phyloP scores from a whole-genome alignment of 2,888 invertebrate species.

The Philaethria dido region DNA sequence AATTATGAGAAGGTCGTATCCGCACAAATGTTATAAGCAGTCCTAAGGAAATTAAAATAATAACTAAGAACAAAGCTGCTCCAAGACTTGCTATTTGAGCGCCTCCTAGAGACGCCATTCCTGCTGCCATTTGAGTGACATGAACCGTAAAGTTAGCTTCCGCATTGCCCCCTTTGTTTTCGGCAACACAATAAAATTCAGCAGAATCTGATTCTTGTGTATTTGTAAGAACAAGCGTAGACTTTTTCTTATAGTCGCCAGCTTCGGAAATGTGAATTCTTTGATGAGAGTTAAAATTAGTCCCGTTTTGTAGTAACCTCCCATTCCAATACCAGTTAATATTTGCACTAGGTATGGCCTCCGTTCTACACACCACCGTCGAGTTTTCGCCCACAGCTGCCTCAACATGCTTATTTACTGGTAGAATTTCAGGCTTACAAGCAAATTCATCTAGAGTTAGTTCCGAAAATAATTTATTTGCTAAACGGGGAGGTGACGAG shows the following conservation, averaged over 20 bases:
- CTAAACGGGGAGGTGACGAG: conserved; percentile 87
- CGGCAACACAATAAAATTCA: conserved; percentile 95
- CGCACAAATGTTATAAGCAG: conserved; percentile 90
- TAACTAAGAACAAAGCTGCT: conserved; percentile 90
- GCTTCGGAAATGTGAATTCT: conserved; percentile 90
- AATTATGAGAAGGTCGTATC: conserved; percentile 88
- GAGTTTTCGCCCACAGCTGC: conserved; percentile 93
- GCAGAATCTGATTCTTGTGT: conserved; percentile 92
- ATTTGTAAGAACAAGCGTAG: conserved; percentile 90
- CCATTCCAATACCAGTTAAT: conserved; percentile 96
- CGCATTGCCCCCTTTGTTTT: conserved; percentile 93
- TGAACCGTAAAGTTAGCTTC: conserved; percentile 95
- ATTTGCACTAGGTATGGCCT: conserved; percentile 91
- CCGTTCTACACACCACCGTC: conserved; percentile 91
- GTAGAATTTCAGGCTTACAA: conserved; percentile 91
- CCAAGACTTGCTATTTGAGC: conserved; percentile 94
- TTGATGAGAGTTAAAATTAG: conserved; percentile 90
- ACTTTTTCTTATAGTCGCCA: conserved; percentile 89
- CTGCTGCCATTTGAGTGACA: conserved; percentile 90
- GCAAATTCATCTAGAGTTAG: conserved; percentile 92
- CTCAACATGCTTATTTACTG: conserved; percentile 89
- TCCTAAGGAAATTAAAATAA: conserved; percentile 88
- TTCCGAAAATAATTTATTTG: conserved; percentile 89
- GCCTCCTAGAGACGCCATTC: conserved; percentile 91
- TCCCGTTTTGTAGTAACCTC: conserved; percentile 89